These are phyloP conservation scores for Glaucomys volans DNA, from an alignment of 2,113 vertebrate genomes.

Conservation along the genomic window DNA sequence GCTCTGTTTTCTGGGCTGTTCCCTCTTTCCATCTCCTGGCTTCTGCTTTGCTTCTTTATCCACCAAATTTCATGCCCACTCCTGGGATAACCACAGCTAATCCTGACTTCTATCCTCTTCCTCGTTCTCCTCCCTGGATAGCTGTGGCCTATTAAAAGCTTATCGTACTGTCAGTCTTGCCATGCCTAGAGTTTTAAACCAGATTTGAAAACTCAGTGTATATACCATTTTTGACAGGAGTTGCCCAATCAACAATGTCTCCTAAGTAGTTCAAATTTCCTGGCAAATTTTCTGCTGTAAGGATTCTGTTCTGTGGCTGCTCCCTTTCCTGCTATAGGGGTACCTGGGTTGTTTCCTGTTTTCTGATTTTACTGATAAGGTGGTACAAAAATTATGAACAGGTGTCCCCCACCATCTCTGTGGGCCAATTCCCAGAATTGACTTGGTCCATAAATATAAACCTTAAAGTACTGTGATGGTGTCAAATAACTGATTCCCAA, in stretches of 20 bases:
- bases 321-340: background rate
- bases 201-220: background rate
- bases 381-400: background rate
- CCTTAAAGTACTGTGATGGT: background rate
- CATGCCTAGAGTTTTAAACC: background rate
- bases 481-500: background rate
- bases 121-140: background rate
- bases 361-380: background rate
- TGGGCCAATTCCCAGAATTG: background rate
- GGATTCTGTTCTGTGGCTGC: rapidly evolving
- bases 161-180: background rate
- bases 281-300: background rate
- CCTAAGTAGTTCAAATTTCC: background rate
- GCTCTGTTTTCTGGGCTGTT: background rate
- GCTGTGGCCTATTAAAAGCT: too few species aligned
- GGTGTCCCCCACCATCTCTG: too few species aligned
- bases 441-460: too few species aligned
- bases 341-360: background rate
- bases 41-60: background rate
- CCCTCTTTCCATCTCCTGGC: background rate
- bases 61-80: background rate
- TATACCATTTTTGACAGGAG: background rate
- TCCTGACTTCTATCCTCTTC: background rate
- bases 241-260: background rate
- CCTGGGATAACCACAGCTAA: background rate